Percentiles rank a stretch among this genome's conserved stretches.
These are phyloP conservation scores for Pangasius sanitwongsei DNA, from an alignment of 2,797 vertebrate genomes.

Conservation along the genomic window DNA sequence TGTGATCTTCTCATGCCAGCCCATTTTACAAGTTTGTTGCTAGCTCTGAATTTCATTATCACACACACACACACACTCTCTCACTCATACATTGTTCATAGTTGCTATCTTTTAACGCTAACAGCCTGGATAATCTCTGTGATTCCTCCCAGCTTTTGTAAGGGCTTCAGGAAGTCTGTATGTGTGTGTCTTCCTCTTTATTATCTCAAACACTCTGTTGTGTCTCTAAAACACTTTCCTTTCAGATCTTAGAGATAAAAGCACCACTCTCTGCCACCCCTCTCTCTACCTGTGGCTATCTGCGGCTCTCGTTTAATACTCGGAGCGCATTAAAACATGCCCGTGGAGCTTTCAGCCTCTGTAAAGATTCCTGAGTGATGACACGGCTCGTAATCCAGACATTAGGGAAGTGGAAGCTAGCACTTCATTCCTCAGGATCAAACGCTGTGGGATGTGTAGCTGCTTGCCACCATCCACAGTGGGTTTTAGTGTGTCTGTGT, in stretches of 20 bases:
- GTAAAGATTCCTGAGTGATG: constrained; percentile 74
- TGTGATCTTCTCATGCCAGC: constrained; percentile 23
- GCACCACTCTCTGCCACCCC: background rate
- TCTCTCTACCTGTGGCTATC: constrained; percentile 27
- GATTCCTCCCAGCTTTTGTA: constrained; percentile 34
- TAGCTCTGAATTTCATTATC: constrained; percentile 40
- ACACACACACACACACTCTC: constrained; percentile 4
- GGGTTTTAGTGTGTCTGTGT: constrained; percentile 35
- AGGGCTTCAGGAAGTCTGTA: constrained; percentile 22
- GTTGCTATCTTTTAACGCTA: constrained; percentile 33
- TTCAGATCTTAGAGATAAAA: constrained; percentile 52
- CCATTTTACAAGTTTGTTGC: constrained; percentile 41
- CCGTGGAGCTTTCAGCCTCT: constrained; percentile 52
- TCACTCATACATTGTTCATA: constrained; percentile 6
- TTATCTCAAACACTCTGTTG: constrained; percentile 38
- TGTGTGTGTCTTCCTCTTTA: constrained; percentile 19
- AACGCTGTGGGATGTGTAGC: constrained; percentile 53
- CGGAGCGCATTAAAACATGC: constrained; percentile 54
- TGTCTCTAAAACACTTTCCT: constrained; percentile 49
- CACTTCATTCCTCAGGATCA: constrained; percentile 47
- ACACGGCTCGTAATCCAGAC: constrained; percentile 76
- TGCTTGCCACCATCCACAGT: constrained; percentile 41
- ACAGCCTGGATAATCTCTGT: constrained; percentile 37
- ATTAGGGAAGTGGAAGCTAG: constrained; percentile 74
- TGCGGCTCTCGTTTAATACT: constrained; percentile 41